Conservation (phyloP, 2,113 vertebrate species). For the Brienomyrus longianalis region DNA sequence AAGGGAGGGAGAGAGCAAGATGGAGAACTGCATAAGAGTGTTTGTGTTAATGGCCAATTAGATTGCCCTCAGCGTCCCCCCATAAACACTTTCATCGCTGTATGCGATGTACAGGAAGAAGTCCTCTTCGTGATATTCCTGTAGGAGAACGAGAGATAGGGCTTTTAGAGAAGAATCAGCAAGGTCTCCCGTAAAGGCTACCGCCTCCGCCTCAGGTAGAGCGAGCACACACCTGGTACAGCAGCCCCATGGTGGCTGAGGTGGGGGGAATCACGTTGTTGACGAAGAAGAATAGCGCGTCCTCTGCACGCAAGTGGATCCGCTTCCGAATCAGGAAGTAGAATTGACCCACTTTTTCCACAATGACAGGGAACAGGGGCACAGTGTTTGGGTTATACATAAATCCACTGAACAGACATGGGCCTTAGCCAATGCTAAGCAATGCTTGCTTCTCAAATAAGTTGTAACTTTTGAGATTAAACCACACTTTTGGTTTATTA, state of each 20-base stretch:
- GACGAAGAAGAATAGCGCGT: conserved; percentile 90
- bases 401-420: background rate
- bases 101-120: conserved; percentile 94
- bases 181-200: background rate
- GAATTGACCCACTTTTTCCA: conserved; percentile 76
- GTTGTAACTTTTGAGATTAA: background rate
- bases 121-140: conserved; percentile 91
- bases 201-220: background rate
- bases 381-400: background rate
- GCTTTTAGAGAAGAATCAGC: background rate
- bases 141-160: background rate
- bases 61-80: conserved; percentile 66
- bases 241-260: conserved; percentile 86
- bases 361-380: background rate
- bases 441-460: background rate
- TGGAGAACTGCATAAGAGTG: background rate
- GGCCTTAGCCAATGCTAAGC: background rate
- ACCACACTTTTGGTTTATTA: background rate
- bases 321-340: conserved; percentile 92
- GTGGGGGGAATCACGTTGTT: conserved; percentile 94
- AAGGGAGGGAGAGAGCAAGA: background rate
- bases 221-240: conserved; percentile 69
- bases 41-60: conserved; percentile 43
- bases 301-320: conserved; percentile 86
- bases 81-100: conserved; percentile 91